Conservation (phyloP, 2,888 invertebrate species). For the Aspidiotus rigidus region DNA sequence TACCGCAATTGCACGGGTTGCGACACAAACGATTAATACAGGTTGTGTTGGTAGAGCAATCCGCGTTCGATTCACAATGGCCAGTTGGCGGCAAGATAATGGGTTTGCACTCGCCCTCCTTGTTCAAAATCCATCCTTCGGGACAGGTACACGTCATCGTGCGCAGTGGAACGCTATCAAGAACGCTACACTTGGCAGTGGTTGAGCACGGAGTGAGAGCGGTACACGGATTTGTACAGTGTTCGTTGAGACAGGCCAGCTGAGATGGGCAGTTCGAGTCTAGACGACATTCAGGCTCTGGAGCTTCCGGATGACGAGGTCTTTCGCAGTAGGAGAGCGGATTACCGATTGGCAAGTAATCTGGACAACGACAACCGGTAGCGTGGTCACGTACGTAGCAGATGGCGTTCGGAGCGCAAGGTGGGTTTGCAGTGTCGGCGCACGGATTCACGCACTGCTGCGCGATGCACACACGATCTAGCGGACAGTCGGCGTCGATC, state of each 20-base stretch:
- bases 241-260: conserved; percentile 69
- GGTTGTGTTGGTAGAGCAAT: conserved; percentile 68
- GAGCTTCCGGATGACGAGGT: conserved; percentile 42
- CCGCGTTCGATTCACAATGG: conserved; percentile 68
- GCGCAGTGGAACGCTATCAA: conserved; percentile 74
- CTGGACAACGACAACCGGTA: conserved; percentile 73
- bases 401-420: conserved; percentile 73
- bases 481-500: conserved; percentile 67
- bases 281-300: conserved; percentile 53
- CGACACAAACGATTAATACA: conserved; percentile 79
- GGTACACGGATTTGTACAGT: conserved; percentile 73
- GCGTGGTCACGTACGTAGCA: conserved; percentile 72
- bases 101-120: conserved; percentile 66
- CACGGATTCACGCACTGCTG: conserved; percentile 74
- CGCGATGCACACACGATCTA: conserved; percentile 60
- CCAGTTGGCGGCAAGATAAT: conserved; percentile 53
- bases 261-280: conserved; percentile 76
- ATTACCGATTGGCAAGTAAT: conserved; percentile 67
- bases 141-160: conserved; percentile 84
- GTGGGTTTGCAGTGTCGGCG: conserved; percentile 52
- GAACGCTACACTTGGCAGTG: conserved; percentile 72
- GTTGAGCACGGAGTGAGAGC: conserved; percentile 47
- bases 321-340: conserved; percentile 66
- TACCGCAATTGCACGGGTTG: conserved; percentile 80
- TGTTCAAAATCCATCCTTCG: conserved; percentile 71